phyloP scores from a whole-genome alignment of 1,140 invertebrate genomes.

The Drosophila sturtevanti region DNA sequence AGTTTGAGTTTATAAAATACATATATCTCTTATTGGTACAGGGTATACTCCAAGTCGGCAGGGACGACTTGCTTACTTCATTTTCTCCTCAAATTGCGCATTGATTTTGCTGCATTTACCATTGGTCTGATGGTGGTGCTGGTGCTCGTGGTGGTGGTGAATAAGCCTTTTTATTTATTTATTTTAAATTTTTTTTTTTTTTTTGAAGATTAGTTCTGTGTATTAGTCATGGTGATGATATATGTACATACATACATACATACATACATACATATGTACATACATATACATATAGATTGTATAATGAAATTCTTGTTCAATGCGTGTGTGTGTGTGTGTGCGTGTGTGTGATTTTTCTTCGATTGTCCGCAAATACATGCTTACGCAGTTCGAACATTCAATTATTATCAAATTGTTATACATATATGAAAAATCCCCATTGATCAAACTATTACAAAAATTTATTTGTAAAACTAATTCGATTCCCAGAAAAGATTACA shows the following conservation, averaged over 20 bases:
- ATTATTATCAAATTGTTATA: neutral
- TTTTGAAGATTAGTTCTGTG: slow-evolving; percentile 7
- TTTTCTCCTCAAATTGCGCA: slow-evolving; percentile 39
- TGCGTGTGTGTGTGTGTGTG: neutral
- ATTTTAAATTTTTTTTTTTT: neutral
- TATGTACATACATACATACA: neutral
- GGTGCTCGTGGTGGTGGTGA: slow-evolving; percentile 20
- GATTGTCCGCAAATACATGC: slow-evolving; percentile 1
- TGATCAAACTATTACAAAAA: neutral
- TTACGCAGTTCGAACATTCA: neutral
- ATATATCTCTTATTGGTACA: too few relatives aligned
- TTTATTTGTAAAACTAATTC: too few relatives aligned
- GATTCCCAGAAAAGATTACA: too few relatives aligned
- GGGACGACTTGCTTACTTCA: too few relatives aligned
- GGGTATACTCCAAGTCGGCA: too few relatives aligned
- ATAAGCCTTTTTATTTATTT: neutral
- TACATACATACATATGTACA: too few relatives aligned
- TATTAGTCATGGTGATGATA: slow-evolving; percentile 37
- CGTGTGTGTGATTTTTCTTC: neutral
- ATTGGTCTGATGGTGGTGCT: slow-evolving; percentile 8
- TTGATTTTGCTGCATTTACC: slow-evolving; percentile 59
- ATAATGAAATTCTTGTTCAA: neutral
- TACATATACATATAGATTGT: slow-evolving; percentile 43
- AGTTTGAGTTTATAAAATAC: too few relatives aligned
- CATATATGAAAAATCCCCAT: neutral